Percentiles rank a stretch among this genome's conserved stretches.
Evolutionary conservation across 2,113 vertebrate genomes (phyloP).

Genomic region (Apodemus speciosus): DNA sequence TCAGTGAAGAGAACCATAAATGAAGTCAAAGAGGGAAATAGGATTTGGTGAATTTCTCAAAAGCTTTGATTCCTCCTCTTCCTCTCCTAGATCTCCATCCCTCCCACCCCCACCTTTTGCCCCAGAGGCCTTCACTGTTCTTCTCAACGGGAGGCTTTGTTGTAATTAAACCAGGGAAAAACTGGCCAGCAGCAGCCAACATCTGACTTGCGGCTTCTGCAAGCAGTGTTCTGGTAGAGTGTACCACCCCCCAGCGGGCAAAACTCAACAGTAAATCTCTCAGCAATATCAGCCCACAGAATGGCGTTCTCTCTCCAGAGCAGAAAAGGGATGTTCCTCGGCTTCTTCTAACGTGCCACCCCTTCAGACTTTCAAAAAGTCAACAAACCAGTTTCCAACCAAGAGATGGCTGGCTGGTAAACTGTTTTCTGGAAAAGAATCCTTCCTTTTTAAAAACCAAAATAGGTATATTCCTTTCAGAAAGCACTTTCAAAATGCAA

Average conservation of each 20-base stretch:
- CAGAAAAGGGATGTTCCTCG: conserved; percentile 59
- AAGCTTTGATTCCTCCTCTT: conserved; percentile 64
- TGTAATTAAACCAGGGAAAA: conserved; percentile 90
- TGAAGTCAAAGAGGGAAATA: conserved; percentile 73
- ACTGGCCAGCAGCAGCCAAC: conserved; percentile 86
- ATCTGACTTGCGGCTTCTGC: conserved; percentile 85
- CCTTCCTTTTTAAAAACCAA: conserved; percentile 36
- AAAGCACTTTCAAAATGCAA: conserved; percentile 52
- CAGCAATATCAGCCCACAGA: conserved; percentile 84
- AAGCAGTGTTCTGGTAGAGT: conserved; percentile 89
- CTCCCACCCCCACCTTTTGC: conserved; percentile 70
- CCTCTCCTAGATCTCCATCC: not conserved
- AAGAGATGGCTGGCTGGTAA: conserved; percentile 24
- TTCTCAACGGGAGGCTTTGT: conserved; percentile 86
- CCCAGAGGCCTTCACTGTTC: conserved; percentile 82
- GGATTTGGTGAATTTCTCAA: conserved; percentile 75
- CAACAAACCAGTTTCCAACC: conserved; percentile 56
- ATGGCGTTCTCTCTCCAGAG: conserved; percentile 61
- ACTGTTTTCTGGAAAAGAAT: not conserved
- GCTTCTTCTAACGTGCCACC: conserved; percentile 49
- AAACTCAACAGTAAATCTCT: conserved; percentile 91
- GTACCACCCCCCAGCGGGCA: conserved; percentile 99
- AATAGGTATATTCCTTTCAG: conserved; percentile 51
- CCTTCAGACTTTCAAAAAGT: conserved; percentile 56
- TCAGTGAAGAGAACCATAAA: conserved; percentile 76